Conservation (phyloP, 2,113 vertebrate genomes). For the Tympanuchus pallidicinctus region DNA sequence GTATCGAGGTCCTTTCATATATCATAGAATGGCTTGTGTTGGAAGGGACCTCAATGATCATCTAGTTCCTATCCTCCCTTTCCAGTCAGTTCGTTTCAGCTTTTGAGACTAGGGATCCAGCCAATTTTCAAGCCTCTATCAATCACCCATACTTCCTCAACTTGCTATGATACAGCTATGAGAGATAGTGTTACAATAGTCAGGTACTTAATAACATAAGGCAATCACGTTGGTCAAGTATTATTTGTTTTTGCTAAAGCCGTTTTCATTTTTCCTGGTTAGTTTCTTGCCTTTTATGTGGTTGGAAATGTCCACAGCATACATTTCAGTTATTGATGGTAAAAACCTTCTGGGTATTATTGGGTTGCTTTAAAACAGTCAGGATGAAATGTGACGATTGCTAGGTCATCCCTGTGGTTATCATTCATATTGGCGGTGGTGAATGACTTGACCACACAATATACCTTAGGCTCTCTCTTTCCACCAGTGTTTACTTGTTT, state of each 20-base stretch:
- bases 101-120: background rate
- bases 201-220: background rate
- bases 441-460: conserved; percentile 5
- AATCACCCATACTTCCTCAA: background rate
- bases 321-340: conserved; percentile 48
- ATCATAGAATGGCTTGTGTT: too few species aligned
- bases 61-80: background rate
- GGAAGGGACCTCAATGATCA: too few species aligned
- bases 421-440: conserved; percentile 10
- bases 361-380: conserved; percentile 54
- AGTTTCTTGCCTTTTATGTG: conserved; percentile 4
- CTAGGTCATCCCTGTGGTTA: conserved; percentile 43
- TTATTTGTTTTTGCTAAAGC: background rate
- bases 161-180: background rate
- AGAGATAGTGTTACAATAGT: rapidly evolving
- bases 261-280: conserved; percentile 31
- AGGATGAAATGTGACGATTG: conserved; percentile 53
- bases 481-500: background rate
- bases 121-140: background rate
- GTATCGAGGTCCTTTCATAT: background rate
- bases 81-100: background rate
- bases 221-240: background rate
- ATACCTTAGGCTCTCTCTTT: conserved; percentile 28
- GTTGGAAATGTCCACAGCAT: background rate
- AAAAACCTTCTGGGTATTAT: conserved; percentile 52